Evolutionary conservation across 2,797 vertebrate species (phyloP), one percentile per base, ranked within the genome.

Genomic region (Pangasius djambal): DNA sequence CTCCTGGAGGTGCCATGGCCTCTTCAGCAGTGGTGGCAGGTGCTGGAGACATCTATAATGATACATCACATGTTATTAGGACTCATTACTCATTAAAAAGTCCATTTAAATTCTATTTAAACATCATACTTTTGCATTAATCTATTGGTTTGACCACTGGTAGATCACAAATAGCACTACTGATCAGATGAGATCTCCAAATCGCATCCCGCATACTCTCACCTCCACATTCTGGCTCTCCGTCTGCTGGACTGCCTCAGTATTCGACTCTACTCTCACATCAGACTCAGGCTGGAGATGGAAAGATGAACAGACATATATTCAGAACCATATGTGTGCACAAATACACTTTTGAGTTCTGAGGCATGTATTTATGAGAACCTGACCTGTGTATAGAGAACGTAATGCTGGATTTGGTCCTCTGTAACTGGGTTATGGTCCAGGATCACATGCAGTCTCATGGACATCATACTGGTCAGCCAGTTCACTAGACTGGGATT

Each of bases 381-480:
- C n/a, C 70, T 67, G 20, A 95, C 95, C 93, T 92, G 94, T 48
- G 92, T 89, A 82, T 90, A 89, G 88, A 97, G 94, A 1, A 97
- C 95, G 0, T 98, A 98, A 91, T 94, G 96, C 91, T 97, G 96
- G 88, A 98, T 96, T 92, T 98, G 97, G 4, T 97, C 96, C 52
- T 97, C 96, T 3, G 97, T 96, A 75, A 98, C 94, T 0, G 98
- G 98, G 94, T 98, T 97, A 92, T 98, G 97, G 90, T 98, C 97
- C 91, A 98, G 95, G 18, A 99, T 97, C 67, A 97, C 97, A 94
- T 98, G 97, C 87, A 99, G 96, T 90, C 98, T 96, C 95, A 98
- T 97, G 0, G 97, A 97, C 97, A 99, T 97, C 97, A 99, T 98
- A 57, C 97, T 97, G 90, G 97, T 98, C 95, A 99, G 96, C 98